Conservation (phyloP, 2,888 invertebrate species). For the Caenorhabditis parvicauda region DNA sequence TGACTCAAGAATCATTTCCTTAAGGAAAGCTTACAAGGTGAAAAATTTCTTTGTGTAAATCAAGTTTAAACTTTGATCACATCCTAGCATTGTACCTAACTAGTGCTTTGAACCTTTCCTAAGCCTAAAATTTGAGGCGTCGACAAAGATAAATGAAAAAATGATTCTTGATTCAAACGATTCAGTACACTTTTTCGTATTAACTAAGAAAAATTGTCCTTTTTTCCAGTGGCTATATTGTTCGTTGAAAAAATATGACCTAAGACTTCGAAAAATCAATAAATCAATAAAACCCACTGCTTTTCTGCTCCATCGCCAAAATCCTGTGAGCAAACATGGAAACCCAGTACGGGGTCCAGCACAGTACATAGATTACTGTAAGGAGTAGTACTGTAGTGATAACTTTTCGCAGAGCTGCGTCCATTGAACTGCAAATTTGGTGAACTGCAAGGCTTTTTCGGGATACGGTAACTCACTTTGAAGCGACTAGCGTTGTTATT, state of each 20-base stretch:
- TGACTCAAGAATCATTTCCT: too few relatives aligned
- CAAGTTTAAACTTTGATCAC: too few relatives aligned
- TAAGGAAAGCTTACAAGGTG: too few relatives aligned
- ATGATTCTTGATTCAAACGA: too few relatives aligned
- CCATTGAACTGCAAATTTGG: conserved; percentile 39
- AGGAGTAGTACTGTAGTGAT: conserved; percentile 57
- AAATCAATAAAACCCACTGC: conserved; percentile 21
- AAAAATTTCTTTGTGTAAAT: too few relatives aligned
- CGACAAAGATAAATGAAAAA: too few relatives aligned
- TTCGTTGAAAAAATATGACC: background rate
- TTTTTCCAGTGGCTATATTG: too few relatives aligned
- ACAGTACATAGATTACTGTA: conserved; percentile 57
- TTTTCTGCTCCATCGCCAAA: conserved; percentile 35
- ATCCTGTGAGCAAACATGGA: conserved; percentile 49
- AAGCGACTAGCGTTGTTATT: conserved; percentile 46
- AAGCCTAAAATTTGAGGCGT: too few relatives aligned
- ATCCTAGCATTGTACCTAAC: too few relatives aligned
- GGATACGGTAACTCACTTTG: conserved; percentile 20
- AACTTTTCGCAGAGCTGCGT: conserved; percentile 57
- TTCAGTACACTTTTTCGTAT: too few relatives aligned
- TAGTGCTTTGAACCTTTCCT: too few relatives aligned
- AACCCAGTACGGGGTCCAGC: conserved; percentile 58
- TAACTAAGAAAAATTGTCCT: too few relatives aligned
- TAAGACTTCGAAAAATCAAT: background rate
- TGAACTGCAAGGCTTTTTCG: background rate